Conservation (phyloP, 64 coral and sea anemone genomes). For the Cladopsammia gracilis region DNA sequence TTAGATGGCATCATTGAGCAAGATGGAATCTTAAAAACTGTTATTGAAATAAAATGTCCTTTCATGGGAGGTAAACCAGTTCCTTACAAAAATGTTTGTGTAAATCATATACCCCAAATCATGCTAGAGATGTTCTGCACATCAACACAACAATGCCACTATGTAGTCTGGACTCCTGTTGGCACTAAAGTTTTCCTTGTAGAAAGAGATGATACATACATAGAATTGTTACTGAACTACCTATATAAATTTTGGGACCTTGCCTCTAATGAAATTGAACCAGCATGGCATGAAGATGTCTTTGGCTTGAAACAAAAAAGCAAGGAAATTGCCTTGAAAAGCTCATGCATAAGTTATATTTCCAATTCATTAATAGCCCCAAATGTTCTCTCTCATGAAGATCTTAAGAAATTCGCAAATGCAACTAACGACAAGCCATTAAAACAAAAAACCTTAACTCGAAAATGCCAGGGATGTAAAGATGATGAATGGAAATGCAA, state of each 20-base stretch:
- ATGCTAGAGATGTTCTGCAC: constrained; percentile 57
- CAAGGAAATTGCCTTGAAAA: constrained; percentile 38
- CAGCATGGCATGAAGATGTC: constrained; percentile 61
- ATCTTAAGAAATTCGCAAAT: constrained; percentile 16
- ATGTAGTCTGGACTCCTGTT: constrained; percentile 50
- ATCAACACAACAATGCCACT: constrained; percentile 46
- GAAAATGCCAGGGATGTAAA: constrained; percentile 37
- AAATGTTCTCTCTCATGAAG: constrained; percentile 5
- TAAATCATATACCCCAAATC: constrained; percentile 50
- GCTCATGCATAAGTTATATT: not conserved
- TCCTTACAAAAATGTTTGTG: constrained; percentile 52
- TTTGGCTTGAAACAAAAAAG: constrained; percentile 41
- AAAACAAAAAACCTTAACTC: not conserved
- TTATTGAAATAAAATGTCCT: constrained; percentile 54
- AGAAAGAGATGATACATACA: constrained; percentile 31
- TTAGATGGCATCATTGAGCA: constrained; percentile 32
- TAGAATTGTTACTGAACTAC: constrained; percentile 36
- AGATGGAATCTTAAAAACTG: not conserved
- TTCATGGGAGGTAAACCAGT: constrained; percentile 53
- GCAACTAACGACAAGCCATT: not conserved
- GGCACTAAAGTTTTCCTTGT: constrained; percentile 50
- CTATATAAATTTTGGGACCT: constrained; percentile 41
- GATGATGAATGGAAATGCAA: constrained; percentile 30
- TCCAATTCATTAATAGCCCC: constrained; percentile 12
- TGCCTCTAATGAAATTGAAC: constrained; percentile 9